phyloP scores from a whole-genome alignment of 2,113 vertebrate species.

The Podiceps cristatus region DNA sequence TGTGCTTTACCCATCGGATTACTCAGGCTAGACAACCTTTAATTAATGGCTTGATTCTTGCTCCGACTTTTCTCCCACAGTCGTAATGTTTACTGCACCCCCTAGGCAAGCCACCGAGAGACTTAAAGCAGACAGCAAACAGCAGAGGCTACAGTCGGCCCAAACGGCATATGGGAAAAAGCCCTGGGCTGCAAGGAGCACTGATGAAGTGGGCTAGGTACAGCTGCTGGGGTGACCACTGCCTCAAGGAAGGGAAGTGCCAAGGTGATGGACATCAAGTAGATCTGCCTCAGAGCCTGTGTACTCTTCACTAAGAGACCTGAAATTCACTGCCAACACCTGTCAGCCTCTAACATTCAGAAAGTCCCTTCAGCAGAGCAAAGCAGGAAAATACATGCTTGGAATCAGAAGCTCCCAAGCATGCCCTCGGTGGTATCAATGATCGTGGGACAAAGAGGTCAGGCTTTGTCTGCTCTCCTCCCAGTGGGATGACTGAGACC shows the following conservation, averaged over 20 bases:
- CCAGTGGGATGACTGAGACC: neutral
- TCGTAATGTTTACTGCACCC: neutral
- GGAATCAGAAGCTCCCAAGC: neutral
- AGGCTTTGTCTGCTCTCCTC: neutral
- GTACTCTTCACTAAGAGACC: neutral
- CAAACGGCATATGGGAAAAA: neutral
- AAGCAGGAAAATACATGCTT: neutral
- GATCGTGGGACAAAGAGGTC: neutral
- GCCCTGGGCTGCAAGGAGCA: neutral
- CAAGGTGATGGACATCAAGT: neutral
- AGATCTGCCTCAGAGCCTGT: neutral
- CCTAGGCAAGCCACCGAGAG: neutral
- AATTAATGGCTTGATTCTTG: neutral
- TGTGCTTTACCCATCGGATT: neutral
- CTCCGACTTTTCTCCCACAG: neutral
- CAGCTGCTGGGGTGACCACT: neutral
- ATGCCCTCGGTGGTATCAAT: rapidly evolving
- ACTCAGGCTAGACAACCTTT: neutral
- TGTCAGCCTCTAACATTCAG: neutral
- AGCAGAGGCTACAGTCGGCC: neutral
- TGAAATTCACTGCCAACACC: neutral
- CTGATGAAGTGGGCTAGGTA: neutral
- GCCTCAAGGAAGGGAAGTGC: neutral
- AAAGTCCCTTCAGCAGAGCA: neutral
- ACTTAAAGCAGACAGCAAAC: neutral